phyloP scores from a whole-genome alignment of 2,888 invertebrate species.

The Caenorhabditis macrosperma region DNA sequence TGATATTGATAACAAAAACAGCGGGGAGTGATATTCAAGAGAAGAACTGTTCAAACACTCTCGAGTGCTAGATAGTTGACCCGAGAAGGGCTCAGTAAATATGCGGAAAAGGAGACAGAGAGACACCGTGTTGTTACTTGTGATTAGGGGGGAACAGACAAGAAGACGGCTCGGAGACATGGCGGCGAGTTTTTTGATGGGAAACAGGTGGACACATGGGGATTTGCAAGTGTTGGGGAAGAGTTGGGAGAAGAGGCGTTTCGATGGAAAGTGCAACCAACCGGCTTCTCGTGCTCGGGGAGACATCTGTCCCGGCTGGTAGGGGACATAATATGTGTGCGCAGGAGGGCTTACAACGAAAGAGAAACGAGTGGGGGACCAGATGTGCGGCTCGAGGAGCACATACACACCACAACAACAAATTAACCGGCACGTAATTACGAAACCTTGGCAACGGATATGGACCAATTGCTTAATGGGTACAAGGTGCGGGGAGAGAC shows the following conservation, averaged over 20 bases:
- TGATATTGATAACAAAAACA: constrained; percentile 43
- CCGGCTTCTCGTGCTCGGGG: constrained; percentile 16
- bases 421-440: constrained; percentile 49
- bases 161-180: constrained; percentile 28
- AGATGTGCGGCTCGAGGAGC: constrained; percentile 24
- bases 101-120: constrained; percentile 21
- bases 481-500: not conserved
- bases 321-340: constrained; percentile 22
- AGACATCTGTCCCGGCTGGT: constrained; percentile 34
- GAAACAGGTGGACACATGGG: constrained; percentile 17
- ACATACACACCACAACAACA: constrained; percentile 35
- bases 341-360: constrained; percentile 20
- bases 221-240: not conserved
- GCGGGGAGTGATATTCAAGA: not conserved
- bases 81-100: constrained; percentile 34
- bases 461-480: not conserved
- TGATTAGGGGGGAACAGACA: constrained; percentile 46
- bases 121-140: constrained; percentile 52
- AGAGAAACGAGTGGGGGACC: not conserved
- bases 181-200: constrained; percentile 1
- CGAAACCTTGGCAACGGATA: constrained; percentile 13
- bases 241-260: not conserved
- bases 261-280: constrained; percentile 10
- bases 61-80: constrained; percentile 41
- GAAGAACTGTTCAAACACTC: constrained; percentile 35